phyloP scores from a whole-genome alignment of 2,888 invertebrate species.

The Hyles lineata region DNA sequence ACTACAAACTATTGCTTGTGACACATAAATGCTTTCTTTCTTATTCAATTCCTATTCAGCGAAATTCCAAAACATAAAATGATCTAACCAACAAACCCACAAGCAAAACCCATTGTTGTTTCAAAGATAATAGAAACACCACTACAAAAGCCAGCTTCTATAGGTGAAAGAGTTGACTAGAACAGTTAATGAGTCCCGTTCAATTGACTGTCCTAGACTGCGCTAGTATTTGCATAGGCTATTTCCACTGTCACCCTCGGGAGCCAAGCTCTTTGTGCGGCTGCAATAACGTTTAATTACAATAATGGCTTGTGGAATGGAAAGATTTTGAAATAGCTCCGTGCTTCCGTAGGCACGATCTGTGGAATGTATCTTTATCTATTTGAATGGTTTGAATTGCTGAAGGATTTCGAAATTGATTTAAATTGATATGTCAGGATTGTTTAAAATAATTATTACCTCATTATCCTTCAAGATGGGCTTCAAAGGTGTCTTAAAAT shows the following conservation, averaged over 20 bases:
- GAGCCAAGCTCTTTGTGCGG: slow-evolving; percentile 15
- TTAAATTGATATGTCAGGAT: no score
- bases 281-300: slow-evolving; percentile 23
- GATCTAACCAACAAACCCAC: not conserved
- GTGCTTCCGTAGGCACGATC: not conserved
- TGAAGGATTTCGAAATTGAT: no score
- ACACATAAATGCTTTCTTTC: no score
- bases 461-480: no score
- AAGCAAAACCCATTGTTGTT: not conserved
- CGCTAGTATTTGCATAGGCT: slow-evolving; percentile 37
- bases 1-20: no score
- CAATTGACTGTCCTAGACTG: slow-evolving; percentile 41
- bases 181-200: slow-evolving; percentile 39
- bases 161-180: slow-evolving; percentile 29
- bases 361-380: not conserved
- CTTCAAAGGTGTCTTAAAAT: no score
- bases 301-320: not conserved
- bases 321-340: not conserved
- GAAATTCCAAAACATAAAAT: no score
- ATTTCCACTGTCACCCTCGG: not conserved
- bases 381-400: no score
- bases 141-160: not conserved
- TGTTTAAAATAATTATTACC: no score
- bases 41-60: no score
- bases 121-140: not conserved